Percentiles rank a stretch among this genome's conserved stretches.
phyloP scores from a whole-genome alignment of 2,797 vertebrate species.

The Oceanodroma leucorhoa region DNA sequence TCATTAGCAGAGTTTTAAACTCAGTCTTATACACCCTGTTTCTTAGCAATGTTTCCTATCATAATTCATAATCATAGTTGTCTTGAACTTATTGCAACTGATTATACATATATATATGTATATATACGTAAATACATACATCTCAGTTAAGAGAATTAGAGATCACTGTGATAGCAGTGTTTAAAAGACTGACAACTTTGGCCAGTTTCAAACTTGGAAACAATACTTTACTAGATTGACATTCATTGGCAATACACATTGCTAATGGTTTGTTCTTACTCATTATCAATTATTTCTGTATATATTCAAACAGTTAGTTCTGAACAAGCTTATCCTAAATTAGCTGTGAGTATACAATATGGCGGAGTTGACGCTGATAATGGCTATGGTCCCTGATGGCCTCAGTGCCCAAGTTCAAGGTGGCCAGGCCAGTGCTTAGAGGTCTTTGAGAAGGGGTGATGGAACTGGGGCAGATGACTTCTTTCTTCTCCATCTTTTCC shows the following conservation, averaged over 20 bases:
- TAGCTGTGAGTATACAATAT: neutral
- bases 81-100: neutral
- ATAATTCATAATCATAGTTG: neutral
- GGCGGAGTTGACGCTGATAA: neutral
- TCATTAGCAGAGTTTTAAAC: neutral
- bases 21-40: neutral
- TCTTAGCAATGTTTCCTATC: neutral
- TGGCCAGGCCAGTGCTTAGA: neutral
- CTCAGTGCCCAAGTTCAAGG: neutral
- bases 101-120: neutral
- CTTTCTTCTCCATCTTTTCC: neutral
- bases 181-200: neutral
- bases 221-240: neutral
- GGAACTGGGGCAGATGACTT: neutral
- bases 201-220: neutral
- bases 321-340: neutral
- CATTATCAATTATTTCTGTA: neutral
- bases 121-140: neutral
- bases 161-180: neutral
- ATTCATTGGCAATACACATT: neutral
- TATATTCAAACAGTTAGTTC: neutral
- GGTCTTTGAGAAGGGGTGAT: neutral
- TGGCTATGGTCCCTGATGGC: rapidly evolving
- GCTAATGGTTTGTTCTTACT: neutral
- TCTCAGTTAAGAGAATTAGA: neutral